Percentiles rank a stretch among this genome's conserved stretches.
Evolutionary conservation across 2,888 invertebrate genomes (phyloP).

Genomic region (Pseudococcus longispinus): DNA sequence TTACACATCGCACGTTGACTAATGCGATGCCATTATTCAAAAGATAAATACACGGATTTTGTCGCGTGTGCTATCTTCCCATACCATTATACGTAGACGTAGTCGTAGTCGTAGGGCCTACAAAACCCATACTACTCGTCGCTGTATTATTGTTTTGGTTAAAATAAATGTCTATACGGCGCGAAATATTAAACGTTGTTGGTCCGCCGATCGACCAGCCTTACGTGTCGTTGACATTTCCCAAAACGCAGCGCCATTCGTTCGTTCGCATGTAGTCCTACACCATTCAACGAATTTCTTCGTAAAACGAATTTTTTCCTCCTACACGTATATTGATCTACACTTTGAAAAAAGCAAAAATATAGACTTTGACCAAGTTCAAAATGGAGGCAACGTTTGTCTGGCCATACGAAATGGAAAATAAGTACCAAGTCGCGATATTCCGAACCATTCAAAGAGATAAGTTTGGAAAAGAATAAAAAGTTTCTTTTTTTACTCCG

Average conservation of each 20-base stretch:
- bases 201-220: not conserved
- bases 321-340: not conserved
- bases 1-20: slow-evolving; percentile 29
- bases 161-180: slow-evolving; percentile 6
- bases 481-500: not conserved
- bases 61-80: slow-evolving; percentile 12
- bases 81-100: not conserved
- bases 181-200: not conserved
- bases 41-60: slow-evolving; percentile 40
- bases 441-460: not conserved
- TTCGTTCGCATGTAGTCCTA: too few species aligned
- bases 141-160: not conserved
- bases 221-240: slow-evolving; percentile 1
- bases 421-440: not conserved
- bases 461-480: not conserved
- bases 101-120: too few species aligned
- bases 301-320: not conserved
- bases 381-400: not conserved
- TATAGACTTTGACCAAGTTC: not conserved
- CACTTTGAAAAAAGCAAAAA: not conserved
- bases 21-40: slow-evolving; percentile 39
- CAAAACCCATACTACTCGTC: not conserved
- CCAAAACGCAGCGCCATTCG: not conserved
- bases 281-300: not conserved
- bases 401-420: not conserved